A percentile compares a stretch with the other conserved stretches of the same genome.
phyloP scores from a whole-genome alignment of 2,113 vertebrate genomes.

The Clarias gariepinus region DNA sequence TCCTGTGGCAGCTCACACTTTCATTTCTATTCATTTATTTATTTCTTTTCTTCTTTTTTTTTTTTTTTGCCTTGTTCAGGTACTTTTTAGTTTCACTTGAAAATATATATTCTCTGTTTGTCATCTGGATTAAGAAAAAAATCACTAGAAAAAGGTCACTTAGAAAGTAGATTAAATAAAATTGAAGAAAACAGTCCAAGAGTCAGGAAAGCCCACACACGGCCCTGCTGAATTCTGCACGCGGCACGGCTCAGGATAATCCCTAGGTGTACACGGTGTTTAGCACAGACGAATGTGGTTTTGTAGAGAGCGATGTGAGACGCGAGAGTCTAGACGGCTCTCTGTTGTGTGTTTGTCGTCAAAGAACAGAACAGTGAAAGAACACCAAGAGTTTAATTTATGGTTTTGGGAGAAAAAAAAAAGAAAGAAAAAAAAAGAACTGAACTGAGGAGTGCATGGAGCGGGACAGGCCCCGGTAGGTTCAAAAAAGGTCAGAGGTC shows the following conservation, averaged over 20 bases:
- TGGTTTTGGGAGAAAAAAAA: not conserved
- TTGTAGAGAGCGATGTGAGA: no score
- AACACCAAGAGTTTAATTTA: not conserved
- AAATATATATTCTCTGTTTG: slow-evolving; percentile 76
- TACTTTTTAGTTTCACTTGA: slow-evolving; percentile 65
- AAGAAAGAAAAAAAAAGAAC: no score
- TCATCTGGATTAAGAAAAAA: slow-evolving; percentile 71
- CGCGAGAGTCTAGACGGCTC: not conserved
- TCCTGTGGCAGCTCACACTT: slow-evolving; percentile 6
- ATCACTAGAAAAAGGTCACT: slow-evolving; percentile 77
- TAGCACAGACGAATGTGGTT: not conserved
- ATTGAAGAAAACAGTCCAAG: not conserved
- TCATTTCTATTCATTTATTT: not conserved
- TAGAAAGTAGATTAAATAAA: slow-evolving; percentile 63
- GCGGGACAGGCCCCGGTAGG: not conserved
- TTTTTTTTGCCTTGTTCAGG: slow-evolving; percentile 47
- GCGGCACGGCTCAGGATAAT: not conserved
- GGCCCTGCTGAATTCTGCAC: not conserved
- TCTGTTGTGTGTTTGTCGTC: not conserved
- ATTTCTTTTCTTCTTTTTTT: slow-evolving; percentile 54
- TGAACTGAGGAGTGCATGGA: not conserved
- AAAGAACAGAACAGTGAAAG: not conserved
- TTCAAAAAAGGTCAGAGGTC: slow-evolving; percentile 45
- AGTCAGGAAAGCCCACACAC: slow-evolving; percentile 9
- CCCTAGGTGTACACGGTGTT: slow-evolving; percentile 28